Percentiles rank a stretch among this genome's conserved stretches.
phyloP scores from a whole-genome alignment of 2,888 invertebrate species.

The Drosophila villosipedis region DNA sequence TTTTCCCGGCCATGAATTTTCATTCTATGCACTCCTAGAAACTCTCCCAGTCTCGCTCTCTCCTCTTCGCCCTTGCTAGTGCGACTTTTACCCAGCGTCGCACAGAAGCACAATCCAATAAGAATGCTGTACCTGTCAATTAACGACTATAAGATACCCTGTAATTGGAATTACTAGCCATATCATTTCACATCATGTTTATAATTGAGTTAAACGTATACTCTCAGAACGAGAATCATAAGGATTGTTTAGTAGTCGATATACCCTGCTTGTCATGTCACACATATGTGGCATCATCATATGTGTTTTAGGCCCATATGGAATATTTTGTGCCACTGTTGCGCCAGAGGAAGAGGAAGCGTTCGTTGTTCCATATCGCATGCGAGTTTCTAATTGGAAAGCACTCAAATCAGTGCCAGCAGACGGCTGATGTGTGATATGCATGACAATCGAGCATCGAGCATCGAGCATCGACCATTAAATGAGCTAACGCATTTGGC shows the following conservation, averaged over 20 bases:
- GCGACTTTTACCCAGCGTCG: conserved; percentile 34
- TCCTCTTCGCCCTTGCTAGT: conserved; percentile 17
- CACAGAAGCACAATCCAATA: conserved; percentile 34
- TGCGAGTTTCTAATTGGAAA: conserved; percentile 69
- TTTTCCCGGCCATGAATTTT: conserved; percentile 46
- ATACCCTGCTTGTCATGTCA: background rate
- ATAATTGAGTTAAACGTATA: too few species aligned
- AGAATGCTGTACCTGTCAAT: conserved; percentile 6
- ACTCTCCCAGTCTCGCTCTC: conserved; percentile 35
- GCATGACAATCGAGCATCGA: conserved; percentile 53
- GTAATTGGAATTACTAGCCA: background rate
- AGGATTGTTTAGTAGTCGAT: background rate
- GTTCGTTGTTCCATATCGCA: conserved; percentile 43
- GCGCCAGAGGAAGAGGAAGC: conserved; percentile 16
- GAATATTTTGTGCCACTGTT: conserved; percentile 22
- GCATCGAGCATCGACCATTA: conserved; percentile 5
- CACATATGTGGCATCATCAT: conserved; percentile 9
- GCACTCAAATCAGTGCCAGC: conserved; percentile 73
- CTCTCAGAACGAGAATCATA: background rate
- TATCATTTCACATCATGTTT: background rate
- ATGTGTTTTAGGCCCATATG: conserved; percentile 30
- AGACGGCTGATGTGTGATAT: conserved; percentile 43
- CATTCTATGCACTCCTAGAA: conserved; percentile 41
- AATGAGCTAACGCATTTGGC: conserved; percentile 12
- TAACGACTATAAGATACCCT: conserved; percentile 12